These are phyloP conservation scores for Microctonus aethiopoides DNA, from an alignment of 2,888 invertebrate genomes.

Conservation along the genomic window DNA sequence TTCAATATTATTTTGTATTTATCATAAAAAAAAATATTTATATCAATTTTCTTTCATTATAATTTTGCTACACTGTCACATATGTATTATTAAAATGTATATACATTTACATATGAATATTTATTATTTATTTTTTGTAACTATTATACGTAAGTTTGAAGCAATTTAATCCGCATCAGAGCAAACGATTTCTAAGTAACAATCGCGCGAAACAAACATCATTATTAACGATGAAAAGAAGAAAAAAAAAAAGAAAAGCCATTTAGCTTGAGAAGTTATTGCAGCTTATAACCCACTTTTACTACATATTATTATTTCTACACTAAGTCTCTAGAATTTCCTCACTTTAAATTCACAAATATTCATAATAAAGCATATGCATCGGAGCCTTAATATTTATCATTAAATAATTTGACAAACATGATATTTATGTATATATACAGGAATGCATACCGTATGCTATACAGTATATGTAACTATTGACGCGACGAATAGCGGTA, in stretches of 20 bases:
- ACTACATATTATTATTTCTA: background rate
- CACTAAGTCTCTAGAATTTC: background rate
- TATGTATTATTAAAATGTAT: no score
- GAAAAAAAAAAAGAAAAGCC: background rate
- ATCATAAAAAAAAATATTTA: no score
- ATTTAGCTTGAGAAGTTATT: conserved; percentile 17
- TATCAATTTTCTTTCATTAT: no score
- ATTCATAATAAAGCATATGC: background rate
- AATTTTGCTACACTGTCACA: no score
- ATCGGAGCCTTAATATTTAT: background rate
- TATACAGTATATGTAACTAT: conserved; percentile 14
- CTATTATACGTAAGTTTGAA: background rate
- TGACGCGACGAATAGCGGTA: conserved; percentile 28
- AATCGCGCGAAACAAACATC: conserved; percentile 2
- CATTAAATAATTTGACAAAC: conserved; percentile 11
- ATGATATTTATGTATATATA: background rate
- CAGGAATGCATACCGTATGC: conserved; percentile 16
- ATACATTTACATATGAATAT: background rate
- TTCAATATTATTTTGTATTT: conserved; percentile 1
- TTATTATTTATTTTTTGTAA: background rate
- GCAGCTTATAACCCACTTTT: conserved; percentile 31
- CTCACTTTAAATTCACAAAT: background rate
- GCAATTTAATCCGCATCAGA: conserved; percentile 25
- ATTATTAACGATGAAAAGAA: conserved; percentile 7
- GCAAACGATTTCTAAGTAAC: conserved; percentile 30